Evolutionary conservation across 2,797 vertebrate genomes (phyloP).

Genomic region (Rhynchotus rufescens): DNA sequence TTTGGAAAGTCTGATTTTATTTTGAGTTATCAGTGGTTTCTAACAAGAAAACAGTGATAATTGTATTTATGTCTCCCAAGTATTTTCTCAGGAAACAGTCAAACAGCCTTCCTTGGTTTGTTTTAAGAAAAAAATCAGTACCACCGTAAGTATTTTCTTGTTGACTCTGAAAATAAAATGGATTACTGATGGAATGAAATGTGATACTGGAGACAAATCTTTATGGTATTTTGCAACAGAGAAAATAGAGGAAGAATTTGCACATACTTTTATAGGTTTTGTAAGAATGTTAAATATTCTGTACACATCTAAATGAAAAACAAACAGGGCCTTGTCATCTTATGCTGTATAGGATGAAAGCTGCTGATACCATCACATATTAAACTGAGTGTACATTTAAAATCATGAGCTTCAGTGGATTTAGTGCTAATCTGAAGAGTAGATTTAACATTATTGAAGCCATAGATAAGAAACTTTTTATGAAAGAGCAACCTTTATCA

Average conservation of each 20-base stretch:
- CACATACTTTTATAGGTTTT: background rate
- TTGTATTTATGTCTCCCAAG: constrained; percentile 18
- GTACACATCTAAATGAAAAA: background rate
- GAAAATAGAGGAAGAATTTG: background rate
- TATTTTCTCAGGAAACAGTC: constrained; percentile 30
- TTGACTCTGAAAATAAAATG: background rate
- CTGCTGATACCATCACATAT: background rate
- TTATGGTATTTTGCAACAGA: background rate
- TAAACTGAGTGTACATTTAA: background rate
- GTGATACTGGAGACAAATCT: background rate
- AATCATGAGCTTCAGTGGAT: background rate
- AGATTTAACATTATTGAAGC: background rate
- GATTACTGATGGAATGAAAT: background rate
- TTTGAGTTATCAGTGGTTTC: background rate
- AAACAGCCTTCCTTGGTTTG: background rate
- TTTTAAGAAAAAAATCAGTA: background rate
- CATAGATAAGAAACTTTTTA: background rate
- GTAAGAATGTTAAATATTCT: background rate
- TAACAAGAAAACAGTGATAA: background rate
- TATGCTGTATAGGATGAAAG: background rate
- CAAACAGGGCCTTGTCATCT: background rate
- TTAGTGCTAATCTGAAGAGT: background rate
- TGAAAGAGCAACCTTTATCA: background rate
- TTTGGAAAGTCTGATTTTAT: constrained; percentile 10
- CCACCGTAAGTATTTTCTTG: background rate